phyloP scores from a whole-genome alignment of 2,888 invertebrate genomes.

The Cheilosia impressa region DNA sequence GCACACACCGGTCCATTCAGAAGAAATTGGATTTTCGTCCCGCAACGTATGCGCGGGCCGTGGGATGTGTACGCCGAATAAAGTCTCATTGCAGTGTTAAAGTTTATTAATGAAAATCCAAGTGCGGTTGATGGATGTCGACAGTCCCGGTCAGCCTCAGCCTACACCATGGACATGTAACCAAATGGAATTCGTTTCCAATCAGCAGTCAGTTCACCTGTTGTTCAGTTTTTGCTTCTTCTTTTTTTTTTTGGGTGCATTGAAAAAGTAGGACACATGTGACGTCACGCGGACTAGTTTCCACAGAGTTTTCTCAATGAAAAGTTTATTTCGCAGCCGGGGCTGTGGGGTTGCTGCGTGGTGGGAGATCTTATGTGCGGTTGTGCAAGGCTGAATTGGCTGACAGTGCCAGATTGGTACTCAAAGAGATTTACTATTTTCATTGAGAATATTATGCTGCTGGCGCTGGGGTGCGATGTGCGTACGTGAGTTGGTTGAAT shows the following conservation, averaged over 20 bases:
- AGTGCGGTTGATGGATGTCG: constrained; percentile 54
- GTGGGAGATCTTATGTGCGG: neutral
- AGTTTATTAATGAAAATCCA: constrained; percentile 63
- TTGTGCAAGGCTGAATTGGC: constrained; percentile 27
- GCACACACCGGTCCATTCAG: constrained; percentile 32
- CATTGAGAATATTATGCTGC: constrained; percentile 26
- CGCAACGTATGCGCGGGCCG: neutral
- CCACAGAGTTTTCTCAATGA: constrained; percentile 26
- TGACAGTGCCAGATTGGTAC: constrained; percentile 37
- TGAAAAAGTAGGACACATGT: constrained; percentile 45
- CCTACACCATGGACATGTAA: constrained; percentile 24
- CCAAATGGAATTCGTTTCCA: constrained; percentile 22
- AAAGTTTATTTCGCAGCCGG: constrained; percentile 7
- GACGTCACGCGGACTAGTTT: constrained; percentile 29
- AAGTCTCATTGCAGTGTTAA: constrained; percentile 42
- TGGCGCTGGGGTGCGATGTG: constrained; percentile 17
- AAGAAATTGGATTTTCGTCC: constrained; percentile 43
- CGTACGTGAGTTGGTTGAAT: constrained; percentile 22
- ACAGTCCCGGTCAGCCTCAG: constrained; percentile 16
- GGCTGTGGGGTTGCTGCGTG: too few relatives aligned
- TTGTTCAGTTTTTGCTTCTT: neutral
- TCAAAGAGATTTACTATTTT: constrained; percentile 47
- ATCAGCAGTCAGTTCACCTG: neutral
- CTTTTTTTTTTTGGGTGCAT: constrained; percentile 12
- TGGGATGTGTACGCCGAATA: constrained; percentile 31